Evolutionary conservation across 2,113 vertebrate species (phyloP), one percentile per base, ranked within the genome.

Genomic region (Macquaria australasica): DNA sequence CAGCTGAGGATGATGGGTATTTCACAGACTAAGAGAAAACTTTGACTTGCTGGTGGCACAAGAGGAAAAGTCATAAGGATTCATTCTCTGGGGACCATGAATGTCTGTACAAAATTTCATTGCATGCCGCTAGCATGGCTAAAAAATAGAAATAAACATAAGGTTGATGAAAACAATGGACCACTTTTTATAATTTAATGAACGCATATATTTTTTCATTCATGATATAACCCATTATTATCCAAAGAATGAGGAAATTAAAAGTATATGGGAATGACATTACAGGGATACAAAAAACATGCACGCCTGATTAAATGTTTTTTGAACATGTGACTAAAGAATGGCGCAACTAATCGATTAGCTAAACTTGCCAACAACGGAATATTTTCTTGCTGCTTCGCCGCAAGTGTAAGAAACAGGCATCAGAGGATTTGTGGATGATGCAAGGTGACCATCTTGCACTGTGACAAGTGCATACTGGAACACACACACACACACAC

Each of bases 361-460:
- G 39, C 41, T 50, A 18, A 14, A 21, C 23, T 39, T 59, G 6
- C 50, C 16, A 31, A 28, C 31, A 15, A 43, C 3, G 3, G 8
- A 18, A 58, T 20, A 28, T 51, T 37, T n/a, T 43, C 41, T 43
- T 66, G 20, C 50, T 83, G 58, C 74, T 64, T 16, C 37, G 56
- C 7, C 55, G 51, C 62, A 55, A 66, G 16, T 67, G 31, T 31
- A 66, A 21, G n/a, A 55, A 56, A 23, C 64, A 71, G 66, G 39
- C 37, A 63, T 58, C n/a, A 43, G 67, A 53, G 63, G 67, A 82
- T 82, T 50, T 85, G 18, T 6, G 31, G 43, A 71, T 82, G 70
- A 66, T 78, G 56, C 50, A 72, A 81, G 64, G n/a, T 75, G 69
- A 75, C 55, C 58, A 6, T 50, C 23, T 43, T 23, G 4, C 28